These are phyloP conservation scores for Crocidura indochinensis DNA, from an alignment of 2,797 vertebrate species.

Conservation along the genomic window DNA sequence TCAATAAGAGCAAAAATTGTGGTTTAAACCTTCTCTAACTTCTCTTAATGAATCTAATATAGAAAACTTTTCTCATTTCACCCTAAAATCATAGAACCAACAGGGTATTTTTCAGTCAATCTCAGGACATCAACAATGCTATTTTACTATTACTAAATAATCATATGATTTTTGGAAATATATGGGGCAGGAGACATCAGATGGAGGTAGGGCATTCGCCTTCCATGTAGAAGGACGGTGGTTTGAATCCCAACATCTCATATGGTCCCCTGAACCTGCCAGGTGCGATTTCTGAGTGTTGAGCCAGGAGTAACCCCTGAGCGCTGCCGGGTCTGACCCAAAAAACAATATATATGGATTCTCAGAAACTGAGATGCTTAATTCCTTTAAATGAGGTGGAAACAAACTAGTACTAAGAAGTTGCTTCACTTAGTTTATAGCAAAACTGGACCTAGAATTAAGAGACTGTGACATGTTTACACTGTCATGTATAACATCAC, in stretches of 20 bases:
- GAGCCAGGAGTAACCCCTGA: no score
- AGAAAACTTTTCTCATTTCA: neutral
- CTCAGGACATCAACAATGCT: constrained; percentile 1
- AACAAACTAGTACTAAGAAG: constrained; percentile 48
- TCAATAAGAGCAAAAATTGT: constrained; percentile 51
- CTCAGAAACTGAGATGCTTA: constrained; percentile 40
- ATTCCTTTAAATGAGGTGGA: constrained; percentile 50
- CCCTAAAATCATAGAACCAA: constrained; percentile 38
- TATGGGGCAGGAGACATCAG: no score
- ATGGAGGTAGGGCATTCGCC: no score
- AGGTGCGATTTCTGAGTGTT: no score
- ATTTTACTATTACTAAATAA: constrained; percentile 34
- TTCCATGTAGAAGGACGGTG: no score
- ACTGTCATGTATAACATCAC: neutral
- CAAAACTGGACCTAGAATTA: constrained; percentile 56
- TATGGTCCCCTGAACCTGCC: no score
- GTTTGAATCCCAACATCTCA: no score
- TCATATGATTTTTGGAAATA: constrained; percentile 35
- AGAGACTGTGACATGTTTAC: constrained; percentile 23
- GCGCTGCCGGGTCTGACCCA: no score
- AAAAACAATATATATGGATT: neutral
- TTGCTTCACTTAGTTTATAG: constrained; percentile 12
- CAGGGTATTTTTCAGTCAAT: neutral
- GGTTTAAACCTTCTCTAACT: constrained; percentile 57
- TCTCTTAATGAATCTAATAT: constrained; percentile 50